Evolutionary conservation across 2,888 invertebrate species (phyloP).

Genomic region (Andrena bicolor): DNA sequence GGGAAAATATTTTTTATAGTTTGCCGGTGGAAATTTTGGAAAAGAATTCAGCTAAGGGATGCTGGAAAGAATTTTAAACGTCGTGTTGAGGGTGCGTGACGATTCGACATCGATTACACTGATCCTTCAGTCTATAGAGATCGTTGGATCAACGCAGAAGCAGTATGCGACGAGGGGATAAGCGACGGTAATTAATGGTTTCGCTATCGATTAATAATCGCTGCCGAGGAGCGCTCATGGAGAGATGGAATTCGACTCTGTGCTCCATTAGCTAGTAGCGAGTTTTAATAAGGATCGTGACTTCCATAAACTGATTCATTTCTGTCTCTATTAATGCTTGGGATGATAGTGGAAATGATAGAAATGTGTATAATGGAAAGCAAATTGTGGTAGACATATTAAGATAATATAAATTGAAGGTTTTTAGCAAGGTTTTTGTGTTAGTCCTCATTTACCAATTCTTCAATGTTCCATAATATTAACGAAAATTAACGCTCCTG

Average conservation of each 20-base stretch:
- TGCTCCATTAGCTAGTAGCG: slow-evolving; percentile 35
- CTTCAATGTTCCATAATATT: background rate
- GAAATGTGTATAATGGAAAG: background rate
- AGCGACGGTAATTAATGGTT: slow-evolving; percentile 66
- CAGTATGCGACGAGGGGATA: slow-evolving; percentile 30
- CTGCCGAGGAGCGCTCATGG: slow-evolving; percentile 22
- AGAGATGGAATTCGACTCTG: slow-evolving; percentile 8
- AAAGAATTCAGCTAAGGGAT: too few species aligned
- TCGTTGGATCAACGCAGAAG: slow-evolving; percentile 26
- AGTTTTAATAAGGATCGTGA: slow-evolving; percentile 40
- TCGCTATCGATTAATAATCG: slow-evolving; percentile 58
- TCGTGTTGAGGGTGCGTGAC: background rate
- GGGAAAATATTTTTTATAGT: too few species aligned
- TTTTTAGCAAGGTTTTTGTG: background rate
- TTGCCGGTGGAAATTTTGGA: too few species aligned
- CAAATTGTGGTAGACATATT: background rate
- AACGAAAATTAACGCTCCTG: too few species aligned
- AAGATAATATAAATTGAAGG: background rate
- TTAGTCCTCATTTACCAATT: too few species aligned
- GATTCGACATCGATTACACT: slow-evolving; percentile 23
- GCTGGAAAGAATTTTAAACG: background rate
- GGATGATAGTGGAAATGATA: background rate
- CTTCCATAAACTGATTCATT: slow-evolving; percentile 16
- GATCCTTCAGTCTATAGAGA: slow-evolving; percentile 18
- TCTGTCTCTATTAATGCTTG: background rate